These are phyloP conservation scores for Podarcis muralis DNA, from an alignment of 2,113 vertebrate species.

Conservation along the genomic window DNA sequence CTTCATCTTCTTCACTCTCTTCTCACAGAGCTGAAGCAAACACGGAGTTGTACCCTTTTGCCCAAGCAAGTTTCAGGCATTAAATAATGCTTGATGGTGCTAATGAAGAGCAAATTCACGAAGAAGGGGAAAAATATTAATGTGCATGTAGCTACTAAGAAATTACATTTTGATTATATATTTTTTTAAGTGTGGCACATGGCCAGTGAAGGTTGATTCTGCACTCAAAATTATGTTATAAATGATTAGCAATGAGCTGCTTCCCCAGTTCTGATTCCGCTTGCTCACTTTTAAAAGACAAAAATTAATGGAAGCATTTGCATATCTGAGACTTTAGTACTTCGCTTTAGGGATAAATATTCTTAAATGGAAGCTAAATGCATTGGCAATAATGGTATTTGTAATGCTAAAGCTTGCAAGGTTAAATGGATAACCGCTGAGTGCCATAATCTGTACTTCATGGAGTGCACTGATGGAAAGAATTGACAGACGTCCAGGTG, in stretches of 20 bases:
- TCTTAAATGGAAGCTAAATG: conserved; percentile 17
- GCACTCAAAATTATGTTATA: background rate
- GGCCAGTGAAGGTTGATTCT: background rate
- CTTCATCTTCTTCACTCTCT: background rate
- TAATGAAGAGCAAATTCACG: background rate
- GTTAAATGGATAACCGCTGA: background rate
- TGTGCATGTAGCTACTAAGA: background rate
- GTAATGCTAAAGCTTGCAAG: background rate
- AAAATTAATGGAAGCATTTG: background rate
- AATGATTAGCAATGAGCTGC: background rate
- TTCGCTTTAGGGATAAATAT: background rate
- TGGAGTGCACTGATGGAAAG: background rate
- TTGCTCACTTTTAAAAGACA: background rate
- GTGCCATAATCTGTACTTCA: background rate
- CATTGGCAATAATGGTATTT: conserved; percentile 25
- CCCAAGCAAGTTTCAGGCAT: background rate
- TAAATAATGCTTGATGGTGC: background rate
- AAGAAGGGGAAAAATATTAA: background rate
- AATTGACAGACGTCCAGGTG: background rate
- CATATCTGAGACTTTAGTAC: background rate
- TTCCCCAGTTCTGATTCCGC: background rate
- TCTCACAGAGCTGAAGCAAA: background rate
- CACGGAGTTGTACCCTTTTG: background rate
- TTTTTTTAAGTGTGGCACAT: background rate
- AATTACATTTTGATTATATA: background rate